Percentiles rank a stretch among this genome's conserved stretches.
phyloP scores from a whole-genome alignment of 2,797 vertebrate species.

The Arrhamphus sclerolepis region DNA sequence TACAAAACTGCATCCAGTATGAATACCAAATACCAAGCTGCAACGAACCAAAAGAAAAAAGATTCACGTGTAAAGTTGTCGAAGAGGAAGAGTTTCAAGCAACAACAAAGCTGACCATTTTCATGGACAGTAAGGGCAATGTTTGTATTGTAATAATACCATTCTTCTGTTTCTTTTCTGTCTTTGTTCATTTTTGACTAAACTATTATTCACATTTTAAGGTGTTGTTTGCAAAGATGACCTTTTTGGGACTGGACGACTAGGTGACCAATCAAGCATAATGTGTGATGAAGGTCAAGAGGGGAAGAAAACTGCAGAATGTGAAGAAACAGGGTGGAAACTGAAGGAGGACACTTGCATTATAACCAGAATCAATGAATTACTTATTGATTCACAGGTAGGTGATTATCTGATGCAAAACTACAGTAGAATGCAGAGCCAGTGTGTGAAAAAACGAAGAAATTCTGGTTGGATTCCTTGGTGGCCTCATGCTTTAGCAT shows the following conservation, averaged over 20 bases:
- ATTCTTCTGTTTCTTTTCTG: background rate
- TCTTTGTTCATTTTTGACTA: background rate
- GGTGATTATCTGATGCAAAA: background rate
- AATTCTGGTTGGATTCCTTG: too few relatives aligned
- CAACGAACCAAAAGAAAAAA: background rate
- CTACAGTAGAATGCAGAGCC: too few relatives aligned
- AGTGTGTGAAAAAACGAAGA: too few relatives aligned
- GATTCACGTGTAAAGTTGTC: conserved; percentile 51
- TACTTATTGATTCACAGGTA: conserved; percentile 59
- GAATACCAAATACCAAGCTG: accelerated
- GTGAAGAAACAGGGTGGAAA: conserved; percentile 48
- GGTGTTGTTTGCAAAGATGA: accelerated
- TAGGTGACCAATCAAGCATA: accelerated
- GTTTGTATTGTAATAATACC: background rate
- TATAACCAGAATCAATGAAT: conserved; percentile 44
- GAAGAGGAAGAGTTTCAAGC: accelerated
- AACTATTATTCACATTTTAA: conserved; percentile 19
- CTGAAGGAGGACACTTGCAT: conserved; percentile 53
- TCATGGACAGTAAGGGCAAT: conserved; percentile 29
- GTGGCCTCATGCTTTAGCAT: too few relatives aligned
- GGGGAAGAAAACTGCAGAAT: conserved; percentile 37
- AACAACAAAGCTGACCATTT: conserved; percentile 31
- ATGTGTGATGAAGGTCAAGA: conserved; percentile 39
- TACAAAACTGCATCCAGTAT: conserved; percentile 38
- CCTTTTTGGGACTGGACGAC: conserved; percentile 49